Evolutionary conservation across 2,888 invertebrate genomes (phyloP), one percentile per base, ranked within the genome.

Genomic region (Ophonus ardosiacus): DNA sequence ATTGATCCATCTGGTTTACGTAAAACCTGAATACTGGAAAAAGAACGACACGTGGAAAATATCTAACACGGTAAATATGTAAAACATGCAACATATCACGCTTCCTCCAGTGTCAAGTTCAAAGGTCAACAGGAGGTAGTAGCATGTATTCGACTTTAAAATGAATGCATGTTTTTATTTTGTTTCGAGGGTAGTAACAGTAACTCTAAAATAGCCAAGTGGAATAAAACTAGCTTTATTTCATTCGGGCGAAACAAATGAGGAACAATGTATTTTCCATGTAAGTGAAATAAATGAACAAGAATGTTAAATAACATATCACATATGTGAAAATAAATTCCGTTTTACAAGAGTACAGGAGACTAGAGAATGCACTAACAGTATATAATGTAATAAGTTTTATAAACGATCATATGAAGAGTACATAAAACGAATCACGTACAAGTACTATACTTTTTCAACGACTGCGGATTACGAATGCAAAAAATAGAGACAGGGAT

Each of bases 1-100:
- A 68, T 68, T 68, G 68, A 68, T 68, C 68, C 68, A 68, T 68
- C 38, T 38, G 68, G 68, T 68, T 38, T 38, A 38, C 38, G 38
- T 24, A 24, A 24, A 38, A 68, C n/a, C 38, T 38, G 4, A 38
- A 10, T 18, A 4, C 59, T 6, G 59, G 4, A 21, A 63, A 63
- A 13, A 63, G 21, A 24, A 24, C 31, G 15, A 63, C 24, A 24
- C 6, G 13, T 18, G 21, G 24, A 15, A 63, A 68, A 68, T 31
- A 38, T 2, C 15, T 31, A 68, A 68, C 38, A 38, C 13, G 6
- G 24, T 8, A n/a, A 38, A 38, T 38, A 38, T 68, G n/a, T 68
- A 31, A 51, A 68, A 38, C 68, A 68, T 38, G 31, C 7, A 15
- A 24, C n/a, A 24, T n/a, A 65, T 13, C 10, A 13, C 63, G 21